Evolutionary conservation across 1,140 invertebrate species (phyloP).

Genomic region (Tetramorium alpestre): DNA sequence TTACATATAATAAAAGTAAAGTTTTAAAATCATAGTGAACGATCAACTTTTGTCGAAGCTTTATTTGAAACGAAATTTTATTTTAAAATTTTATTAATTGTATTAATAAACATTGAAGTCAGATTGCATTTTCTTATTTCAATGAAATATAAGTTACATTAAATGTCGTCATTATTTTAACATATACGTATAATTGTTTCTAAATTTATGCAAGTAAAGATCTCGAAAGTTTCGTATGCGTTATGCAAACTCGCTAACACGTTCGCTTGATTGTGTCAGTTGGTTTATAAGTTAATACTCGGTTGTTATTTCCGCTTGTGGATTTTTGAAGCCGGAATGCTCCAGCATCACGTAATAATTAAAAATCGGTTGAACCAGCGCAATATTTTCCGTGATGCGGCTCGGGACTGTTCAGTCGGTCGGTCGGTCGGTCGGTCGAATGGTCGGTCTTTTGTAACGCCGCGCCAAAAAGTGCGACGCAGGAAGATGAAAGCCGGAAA

Average conservation of each 20-base stretch:
- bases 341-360: constrained; percentile 50
- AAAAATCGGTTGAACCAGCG: constrained; percentile 46
- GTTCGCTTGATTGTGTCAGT: background rate
- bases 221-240: background rate
- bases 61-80: background rate
- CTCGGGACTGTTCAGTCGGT: background rate
- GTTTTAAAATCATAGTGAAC: background rate
- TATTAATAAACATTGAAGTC: background rate
- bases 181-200: background rate
- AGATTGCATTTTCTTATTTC: background rate
- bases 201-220: background rate
- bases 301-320: background rate
- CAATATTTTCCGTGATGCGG: constrained; percentile 51
- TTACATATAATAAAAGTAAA: background rate
- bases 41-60: background rate
- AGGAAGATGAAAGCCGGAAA: constrained; percentile 36
- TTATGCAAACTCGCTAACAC: background rate
- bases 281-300: constrained; percentile 24
- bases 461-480: constrained; percentile 26
- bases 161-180: background rate
- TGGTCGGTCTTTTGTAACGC: constrained; percentile 34
- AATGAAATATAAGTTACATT: background rate
- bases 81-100: background rate
- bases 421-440: background rate
- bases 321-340: constrained; percentile 16